These are phyloP conservation scores for Falco concolor DNA, from an alignment of 2,797 vertebrate genomes.

Conservation along the genomic window DNA sequence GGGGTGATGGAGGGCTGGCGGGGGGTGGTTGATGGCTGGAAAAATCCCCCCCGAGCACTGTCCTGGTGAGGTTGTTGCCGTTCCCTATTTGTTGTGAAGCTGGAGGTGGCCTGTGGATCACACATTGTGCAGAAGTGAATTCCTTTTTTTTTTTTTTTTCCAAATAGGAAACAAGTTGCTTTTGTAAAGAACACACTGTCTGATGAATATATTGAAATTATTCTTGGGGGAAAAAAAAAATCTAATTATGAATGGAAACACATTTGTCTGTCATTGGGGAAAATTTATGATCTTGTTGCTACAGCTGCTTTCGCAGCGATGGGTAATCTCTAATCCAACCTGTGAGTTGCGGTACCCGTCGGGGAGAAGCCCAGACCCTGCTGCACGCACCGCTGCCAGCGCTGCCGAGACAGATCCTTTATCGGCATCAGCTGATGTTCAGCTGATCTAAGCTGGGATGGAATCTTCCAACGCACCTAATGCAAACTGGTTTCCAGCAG, in stretches of 20 bases:
- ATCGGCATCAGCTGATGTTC: slow-evolving; percentile 56
- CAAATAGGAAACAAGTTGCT: slow-evolving; percentile 66
- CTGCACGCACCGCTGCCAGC: not conserved
- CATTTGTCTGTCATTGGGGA: slow-evolving; percentile 73
- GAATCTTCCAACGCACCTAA: slow-evolving; percentile 20
- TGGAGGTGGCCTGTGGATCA: slow-evolving; percentile 72
- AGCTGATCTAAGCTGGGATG: slow-evolving; percentile 59
- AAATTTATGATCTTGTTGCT: slow-evolving; percentile 65
- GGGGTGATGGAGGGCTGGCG: slow-evolving; percentile 9
- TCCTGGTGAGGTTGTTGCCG: slow-evolving; percentile 61
- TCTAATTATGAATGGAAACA: slow-evolving; percentile 71
- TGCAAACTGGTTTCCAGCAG: slow-evolving; percentile 48
- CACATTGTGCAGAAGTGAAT: slow-evolving; percentile 70
- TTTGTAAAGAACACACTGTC: slow-evolving; percentile 76
- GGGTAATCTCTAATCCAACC: slow-evolving; percentile 62
- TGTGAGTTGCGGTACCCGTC: slow-evolving; percentile 35
- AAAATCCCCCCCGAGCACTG: not conserved
- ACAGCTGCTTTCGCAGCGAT: slow-evolving; percentile 63
- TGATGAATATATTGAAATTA: slow-evolving; percentile 66
- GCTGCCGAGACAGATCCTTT: slow-evolving; percentile 37
- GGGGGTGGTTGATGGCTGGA: not conserved
- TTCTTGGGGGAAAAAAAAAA: slow-evolving; percentile 20
- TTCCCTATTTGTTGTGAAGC: slow-evolving; percentile 67
- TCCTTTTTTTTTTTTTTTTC: not conserved
- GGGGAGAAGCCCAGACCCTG: slow-evolving; percentile 45